A percentile compares a stretch with the other conserved stretches of the same genome.
These are phyloP conservation scores for Labia minor DNA, from an alignment of 2,888 invertebrate genomes.

Conservation along the genomic window DNA sequence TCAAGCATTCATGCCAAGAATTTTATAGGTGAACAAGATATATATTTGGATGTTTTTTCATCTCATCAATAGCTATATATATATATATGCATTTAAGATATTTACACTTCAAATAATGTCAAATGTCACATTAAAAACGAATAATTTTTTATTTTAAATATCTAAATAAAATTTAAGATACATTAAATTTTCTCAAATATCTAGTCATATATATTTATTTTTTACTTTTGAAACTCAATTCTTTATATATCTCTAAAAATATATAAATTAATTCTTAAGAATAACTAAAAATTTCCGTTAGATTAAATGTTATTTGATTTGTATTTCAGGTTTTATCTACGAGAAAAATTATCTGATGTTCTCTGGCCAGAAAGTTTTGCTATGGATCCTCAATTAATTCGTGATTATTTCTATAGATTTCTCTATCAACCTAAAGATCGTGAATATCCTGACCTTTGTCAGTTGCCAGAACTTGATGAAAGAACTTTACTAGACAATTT, in stretches of 20 bases:
- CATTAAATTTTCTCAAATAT: no score
- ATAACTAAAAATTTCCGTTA: no score
- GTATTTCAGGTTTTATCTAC: conserved; percentile 69
- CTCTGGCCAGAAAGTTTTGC: conserved; percentile 80
- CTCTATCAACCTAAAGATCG: conserved; percentile 84
- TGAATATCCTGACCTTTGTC: conserved; percentile 92
- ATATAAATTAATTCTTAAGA: no score
- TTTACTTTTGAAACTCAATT: no score
- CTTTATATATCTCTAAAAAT: no score
- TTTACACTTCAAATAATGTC: no score
- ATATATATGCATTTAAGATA: neutral
- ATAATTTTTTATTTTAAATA: no score
- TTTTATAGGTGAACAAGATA: conserved; percentile 39
- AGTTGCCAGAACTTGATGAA: conserved; percentile 89
- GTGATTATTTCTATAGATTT: conserved; percentile 84
- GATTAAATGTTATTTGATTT: no score
- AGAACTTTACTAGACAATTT: conserved; percentile 85
- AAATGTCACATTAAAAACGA: no score
- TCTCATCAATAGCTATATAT: no score
- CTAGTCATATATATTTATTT: no score
- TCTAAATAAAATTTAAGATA: no score
- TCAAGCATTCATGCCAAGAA: conserved; percentile 38
- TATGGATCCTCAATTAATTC: conserved; percentile 82
- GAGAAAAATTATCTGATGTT: conserved; percentile 74
- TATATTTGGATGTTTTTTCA: conserved; percentile 15